Conservation (phyloP, 2,888 invertebrate genomes). For the Troides aeacus region DNA sequence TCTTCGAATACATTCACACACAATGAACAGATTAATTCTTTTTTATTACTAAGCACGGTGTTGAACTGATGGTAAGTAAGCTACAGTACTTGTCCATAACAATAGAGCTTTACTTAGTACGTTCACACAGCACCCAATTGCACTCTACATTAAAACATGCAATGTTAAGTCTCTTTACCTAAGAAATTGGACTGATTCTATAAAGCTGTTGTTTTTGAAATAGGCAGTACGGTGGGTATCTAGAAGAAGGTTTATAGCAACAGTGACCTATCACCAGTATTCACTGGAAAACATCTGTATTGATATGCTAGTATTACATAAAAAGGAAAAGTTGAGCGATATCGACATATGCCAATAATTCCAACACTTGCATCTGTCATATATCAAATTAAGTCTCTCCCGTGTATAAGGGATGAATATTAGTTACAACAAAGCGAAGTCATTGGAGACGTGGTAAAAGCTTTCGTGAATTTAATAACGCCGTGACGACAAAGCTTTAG, state of each 20-base stretch:
- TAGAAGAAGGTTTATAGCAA: not conserved
- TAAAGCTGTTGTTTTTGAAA: no score
- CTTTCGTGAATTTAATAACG: conserved; percentile 32
- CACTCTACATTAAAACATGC: no score
- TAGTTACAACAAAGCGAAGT: conserved; percentile 48
- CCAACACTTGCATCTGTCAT: not conserved
- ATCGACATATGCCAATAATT: conserved; percentile 4
- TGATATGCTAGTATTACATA: not conserved
- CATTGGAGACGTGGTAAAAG: conserved; percentile 31
- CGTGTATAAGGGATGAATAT: conserved; percentile 34
- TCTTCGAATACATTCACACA: no score
- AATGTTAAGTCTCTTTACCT: no score
- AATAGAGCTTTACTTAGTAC: no score
- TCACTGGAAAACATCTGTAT: not conserved
- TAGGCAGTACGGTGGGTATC: not conserved
- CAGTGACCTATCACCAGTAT: not conserved
- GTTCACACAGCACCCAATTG: no score
- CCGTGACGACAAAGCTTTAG: conserved; percentile 25
- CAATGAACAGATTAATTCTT: no score
- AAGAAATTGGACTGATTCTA: no score
- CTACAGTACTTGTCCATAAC: no score
- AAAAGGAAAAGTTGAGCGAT: not conserved
- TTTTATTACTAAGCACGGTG: no score
- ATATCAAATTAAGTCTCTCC: conserved; percentile 7
- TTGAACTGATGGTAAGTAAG: no score